A percentile compares a stretch with the other conserved stretches of the same genome.
These are phyloP conservation scores for Serilophus lunatus DNA, from an alignment of 2,113 vertebrate genomes.

Conservation along the genomic window DNA sequence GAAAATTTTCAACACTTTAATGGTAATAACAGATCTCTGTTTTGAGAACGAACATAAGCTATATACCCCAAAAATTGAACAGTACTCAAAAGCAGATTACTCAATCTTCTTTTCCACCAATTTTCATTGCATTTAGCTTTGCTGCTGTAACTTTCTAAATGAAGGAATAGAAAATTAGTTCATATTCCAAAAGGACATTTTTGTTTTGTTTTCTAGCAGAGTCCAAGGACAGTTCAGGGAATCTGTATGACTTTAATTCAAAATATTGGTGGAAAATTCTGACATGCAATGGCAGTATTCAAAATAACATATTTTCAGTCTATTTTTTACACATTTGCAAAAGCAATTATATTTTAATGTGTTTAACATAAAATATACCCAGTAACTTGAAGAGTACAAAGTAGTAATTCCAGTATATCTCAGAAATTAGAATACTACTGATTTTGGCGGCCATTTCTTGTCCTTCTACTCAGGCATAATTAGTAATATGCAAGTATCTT, in stretches of 20 bases:
- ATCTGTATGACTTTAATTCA: neutral
- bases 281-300: neutral
- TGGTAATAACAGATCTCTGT: neutral
- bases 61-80: neutral
- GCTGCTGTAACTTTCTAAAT: neutral
- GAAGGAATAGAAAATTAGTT: neutral
- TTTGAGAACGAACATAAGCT: neutral
- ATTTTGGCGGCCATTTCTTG: neutral
- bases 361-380: neutral
- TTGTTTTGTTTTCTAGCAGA: neutral
- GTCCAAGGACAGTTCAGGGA: neutral
- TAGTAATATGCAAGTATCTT: neutral
- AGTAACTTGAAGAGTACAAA: neutral
- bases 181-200: fast-evolving
- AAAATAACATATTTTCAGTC: neutral
- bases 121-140: neutral
- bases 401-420: neutral
- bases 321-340: neutral
- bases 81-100: neutral
- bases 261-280: neutral
- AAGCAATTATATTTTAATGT: neutral
- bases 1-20: neutral
- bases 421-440: neutral
- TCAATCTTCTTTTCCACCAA: neutral
- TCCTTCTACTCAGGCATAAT: neutral